Base-by-base conservation (phyloP, 2,888 invertebrate species). In the Drosophila suboccidentalis region DNA sequence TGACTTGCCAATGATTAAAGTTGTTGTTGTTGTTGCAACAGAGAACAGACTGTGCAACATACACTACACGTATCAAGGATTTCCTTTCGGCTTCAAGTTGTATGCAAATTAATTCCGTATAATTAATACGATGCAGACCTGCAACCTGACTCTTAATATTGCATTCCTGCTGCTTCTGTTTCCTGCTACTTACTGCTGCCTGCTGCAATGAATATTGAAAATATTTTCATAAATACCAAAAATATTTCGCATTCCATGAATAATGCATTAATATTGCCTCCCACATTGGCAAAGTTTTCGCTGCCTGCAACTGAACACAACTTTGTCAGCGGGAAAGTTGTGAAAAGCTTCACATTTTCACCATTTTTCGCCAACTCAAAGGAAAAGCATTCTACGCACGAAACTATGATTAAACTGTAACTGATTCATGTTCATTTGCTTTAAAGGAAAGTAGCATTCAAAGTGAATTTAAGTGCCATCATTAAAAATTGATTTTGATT, bases 161-260 rank as follows among this genome's bases (percentile, higher is more conserved):
- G 67, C 75, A 75, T 53, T 60, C 59, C 5, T n/a, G 17, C 54
- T 36, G 44, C 17, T n/a, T 41, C 26, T 9, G 38, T 32, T 4
- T 53, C 34, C 13, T 46, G 13, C 44, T 49, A 1, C 22, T 36
- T 19, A 6, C 49, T 46, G n/a, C 13, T 6, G 29, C 29, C 29
- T 29, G 29, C 44, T 61, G 38, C 47, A 49, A 59, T 61, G 64
- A 65, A 71, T 75, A 72, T 69, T 74, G 65, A 43, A 68, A 77
- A 87, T 74, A 71, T 71, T 77, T 81, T 65, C 70, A 71, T 62
- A 81, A 82, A 79, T 81, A 63, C 53, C 66, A 60, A 65, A 75
- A 83, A 79, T 71, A 71, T 79, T 79, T 75, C 68, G 44, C 67
- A 77, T 78, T 9, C 41, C 74, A 66, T 67, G 51, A 64, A 74